Conservation (phyloP, 2,888 invertebrate species). For the Eurytoma californica region DNA sequence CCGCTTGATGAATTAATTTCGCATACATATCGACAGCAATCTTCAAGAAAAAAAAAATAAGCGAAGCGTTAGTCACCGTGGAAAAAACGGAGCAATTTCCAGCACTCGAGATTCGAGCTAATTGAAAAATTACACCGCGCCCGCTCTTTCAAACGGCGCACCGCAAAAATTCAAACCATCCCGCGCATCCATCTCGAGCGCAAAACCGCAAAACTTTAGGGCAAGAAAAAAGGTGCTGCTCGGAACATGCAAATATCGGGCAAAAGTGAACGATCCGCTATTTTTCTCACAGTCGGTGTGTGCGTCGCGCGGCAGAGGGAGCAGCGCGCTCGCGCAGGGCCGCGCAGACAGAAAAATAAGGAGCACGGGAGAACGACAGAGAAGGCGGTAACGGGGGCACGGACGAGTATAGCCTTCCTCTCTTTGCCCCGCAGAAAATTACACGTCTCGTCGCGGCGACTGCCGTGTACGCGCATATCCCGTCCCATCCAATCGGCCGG, state of each 20-base stretch:
- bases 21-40: too few species aligned
- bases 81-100: too few species aligned
- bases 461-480: constrained; percentile 16
- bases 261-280: constrained; percentile 36
- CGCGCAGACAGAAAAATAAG: constrained; percentile 10
- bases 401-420: constrained; percentile 30
- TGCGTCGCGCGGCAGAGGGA: background rate
- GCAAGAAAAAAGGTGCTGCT: background rate
- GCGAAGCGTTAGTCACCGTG: too few species aligned
- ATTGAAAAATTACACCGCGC: too few species aligned
- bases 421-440: constrained; percentile 24
- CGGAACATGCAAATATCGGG: constrained; percentile 22
- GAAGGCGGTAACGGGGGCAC: constrained; percentile 38
- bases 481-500: constrained; percentile 27
- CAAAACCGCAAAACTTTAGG: background rate
- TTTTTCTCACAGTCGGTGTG: constrained; percentile 30
- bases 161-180: too few species aligned
- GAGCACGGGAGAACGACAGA: constrained; percentile 12
- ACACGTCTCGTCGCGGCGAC: constrained; percentile 8
- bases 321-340: constrained; percentile 1
- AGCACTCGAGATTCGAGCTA: too few species aligned
- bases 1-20: too few species aligned
- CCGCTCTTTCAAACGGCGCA: too few species aligned
- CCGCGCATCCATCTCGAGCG: too few species aligned
- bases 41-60: too few species aligned